These are phyloP conservation scores for Gasterosteus aculeatus DNA, from an alignment of 2,113 vertebrate species.

Conservation along the genomic window DNA sequence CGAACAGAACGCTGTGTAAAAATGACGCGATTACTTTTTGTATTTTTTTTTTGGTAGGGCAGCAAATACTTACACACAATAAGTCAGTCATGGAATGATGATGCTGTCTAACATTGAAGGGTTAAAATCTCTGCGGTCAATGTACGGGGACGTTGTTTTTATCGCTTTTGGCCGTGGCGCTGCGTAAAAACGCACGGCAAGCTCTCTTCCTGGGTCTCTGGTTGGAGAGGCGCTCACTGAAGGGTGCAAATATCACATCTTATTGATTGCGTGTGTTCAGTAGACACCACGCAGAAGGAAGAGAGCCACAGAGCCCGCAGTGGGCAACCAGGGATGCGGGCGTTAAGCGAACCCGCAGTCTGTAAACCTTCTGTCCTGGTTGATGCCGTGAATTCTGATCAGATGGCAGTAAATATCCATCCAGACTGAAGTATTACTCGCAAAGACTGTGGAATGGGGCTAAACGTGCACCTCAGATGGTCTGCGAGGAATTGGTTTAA, in stretches of 20 bases:
- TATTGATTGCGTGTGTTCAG: neutral
- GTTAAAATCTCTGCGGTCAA: neutral
- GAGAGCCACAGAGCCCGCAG: constrained; percentile 28
- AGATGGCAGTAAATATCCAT: neutral
- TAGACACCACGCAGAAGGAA: constrained; percentile 9
- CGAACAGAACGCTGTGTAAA: constrained; percentile 27
- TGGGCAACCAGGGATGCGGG: neutral
- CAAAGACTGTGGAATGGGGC: neutral
- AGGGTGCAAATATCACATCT: neutral
- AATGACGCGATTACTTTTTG: neutral
- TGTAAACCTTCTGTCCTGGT: neutral
- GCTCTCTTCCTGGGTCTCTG: neutral
- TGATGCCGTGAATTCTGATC: constrained; percentile 1
- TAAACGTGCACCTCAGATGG: neutral
- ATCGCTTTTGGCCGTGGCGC: neutral
- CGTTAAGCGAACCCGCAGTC: neutral
- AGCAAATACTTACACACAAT: neutral
- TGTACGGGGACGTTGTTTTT: neutral
- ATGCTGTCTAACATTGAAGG: neutral
- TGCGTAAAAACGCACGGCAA: constrained; percentile 50
- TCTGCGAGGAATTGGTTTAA: neutral
- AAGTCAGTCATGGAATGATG: neutral
- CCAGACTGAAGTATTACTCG: neutral
- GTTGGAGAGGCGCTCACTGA: neutral
- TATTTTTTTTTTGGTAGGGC: neutral